Conservation (phyloP, 2,888 invertebrate species). For the Lasius fuliginosus region DNA sequence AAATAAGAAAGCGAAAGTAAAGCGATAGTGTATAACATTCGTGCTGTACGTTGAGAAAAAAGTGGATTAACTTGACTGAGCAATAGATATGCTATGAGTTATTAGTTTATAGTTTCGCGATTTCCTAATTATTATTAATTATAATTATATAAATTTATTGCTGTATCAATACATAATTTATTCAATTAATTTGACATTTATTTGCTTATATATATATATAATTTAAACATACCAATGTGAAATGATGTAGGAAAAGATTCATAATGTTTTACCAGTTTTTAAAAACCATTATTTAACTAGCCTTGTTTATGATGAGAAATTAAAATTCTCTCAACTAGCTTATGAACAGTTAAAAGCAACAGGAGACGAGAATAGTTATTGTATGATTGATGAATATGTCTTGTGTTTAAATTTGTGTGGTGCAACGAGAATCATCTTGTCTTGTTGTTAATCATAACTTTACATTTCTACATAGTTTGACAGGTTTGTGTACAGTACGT, state of each 20-base stretch:
- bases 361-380: neutral
- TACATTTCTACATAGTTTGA: constrained; percentile 35
- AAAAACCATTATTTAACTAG: neutral
- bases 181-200: neutral
- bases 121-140: neutral
- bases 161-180: constrained; percentile 3
- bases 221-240: neutral
- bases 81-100: neutral
- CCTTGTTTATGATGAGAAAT: neutral
- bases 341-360: neutral
- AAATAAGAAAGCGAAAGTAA: neutral
- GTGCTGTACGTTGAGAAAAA: neutral
- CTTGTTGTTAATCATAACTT: constrained; percentile 53
- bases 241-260: neutral
- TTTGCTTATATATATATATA: neutral
- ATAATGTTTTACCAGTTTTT: neutral
- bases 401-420: constrained; percentile 36
- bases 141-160: neutral
- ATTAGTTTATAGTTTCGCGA: neutral
- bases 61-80: neutral
- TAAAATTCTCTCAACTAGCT: neutral
- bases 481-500: constrained; percentile 35
- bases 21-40: neutral
- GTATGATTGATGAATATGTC: constrained; percentile 29
- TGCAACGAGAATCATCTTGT: constrained; percentile 31